Percentiles rank a stretch among this genome's conserved stretches.
These are phyloP conservation scores for Proteles cristata DNA, from an alignment of 2,113 vertebrate species.

Conservation along the genomic window DNA sequence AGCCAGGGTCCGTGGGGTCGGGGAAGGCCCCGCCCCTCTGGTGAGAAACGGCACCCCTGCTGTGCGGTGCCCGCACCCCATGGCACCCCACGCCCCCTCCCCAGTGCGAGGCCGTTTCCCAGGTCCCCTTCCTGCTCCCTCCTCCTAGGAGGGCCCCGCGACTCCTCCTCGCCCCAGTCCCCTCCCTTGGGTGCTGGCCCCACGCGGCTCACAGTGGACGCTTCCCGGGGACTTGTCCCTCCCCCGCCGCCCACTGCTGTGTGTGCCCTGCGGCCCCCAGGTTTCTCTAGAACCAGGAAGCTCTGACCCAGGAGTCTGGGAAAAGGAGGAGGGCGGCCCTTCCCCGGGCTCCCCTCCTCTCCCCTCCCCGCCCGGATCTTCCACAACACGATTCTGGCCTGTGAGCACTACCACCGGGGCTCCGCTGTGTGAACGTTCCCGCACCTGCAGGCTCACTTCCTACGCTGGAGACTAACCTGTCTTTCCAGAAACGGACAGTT, in stretches of 20 bases:
- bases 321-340: no score
- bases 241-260: rapidly evolving
- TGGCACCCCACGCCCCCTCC: neutral
- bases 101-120: rapidly evolving
- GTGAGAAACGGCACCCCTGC: neutral
- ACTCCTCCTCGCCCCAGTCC: rapidly evolving
- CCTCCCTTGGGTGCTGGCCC: neutral
- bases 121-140: neutral
- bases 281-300: neutral
- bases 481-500: neutral
- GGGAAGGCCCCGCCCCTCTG: no score
- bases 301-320: no score
- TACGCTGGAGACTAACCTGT: rapidly evolving
- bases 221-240: neutral
- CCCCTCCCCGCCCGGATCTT: no score
- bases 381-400: no score
- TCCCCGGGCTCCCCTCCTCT: no score
- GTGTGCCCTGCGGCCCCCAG: rapidly evolving
- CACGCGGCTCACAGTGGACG: rapidly evolving
- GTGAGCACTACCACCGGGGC: no score
- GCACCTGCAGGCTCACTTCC: neutral
- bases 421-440: no score
- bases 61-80: no score
- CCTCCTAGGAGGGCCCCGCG: neutral
- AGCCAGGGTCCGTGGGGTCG: no score